Base-by-base conservation (phyloP, 2,797 vertebrate genomes). In the Rhyacichthys aspro region DNA sequence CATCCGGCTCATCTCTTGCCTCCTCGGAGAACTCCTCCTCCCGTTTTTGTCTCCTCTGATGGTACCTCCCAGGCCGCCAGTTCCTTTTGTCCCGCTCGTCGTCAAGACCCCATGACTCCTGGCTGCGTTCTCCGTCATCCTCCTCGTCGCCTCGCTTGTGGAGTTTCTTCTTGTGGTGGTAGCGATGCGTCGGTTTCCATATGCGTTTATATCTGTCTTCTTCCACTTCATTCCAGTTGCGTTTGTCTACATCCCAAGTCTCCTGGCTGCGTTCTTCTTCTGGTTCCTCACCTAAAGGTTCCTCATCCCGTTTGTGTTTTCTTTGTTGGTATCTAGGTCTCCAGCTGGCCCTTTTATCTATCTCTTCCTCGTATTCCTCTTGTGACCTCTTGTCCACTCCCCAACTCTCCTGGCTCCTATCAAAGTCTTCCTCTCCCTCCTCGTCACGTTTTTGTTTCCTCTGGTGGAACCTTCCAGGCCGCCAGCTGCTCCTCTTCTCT, bases 211-310 rank as follows among this genome's bases (percentile, higher is more conserved):
- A 55, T 62, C 83, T 85, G 3, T 93, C 90, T 5, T 77, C 82
- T 9, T 85, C 68, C 0, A 73, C 79, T 7, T 74, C 79, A 5
- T 72, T 32, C 0, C 19, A 59, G 1, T 67, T 33, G 57, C 76
- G 78, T 54, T 84, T 82, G 42, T 77, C 81, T 1, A 79, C 66
- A 34, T 75, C 45, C 70, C 81, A 92, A 12, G 52, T 80, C 63
- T 93, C 91, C 54, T 93, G 88, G 73, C 89, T 90, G 2, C 86
- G 86, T 6, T 88, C 86, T 5, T 85, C 76, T 0, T 87, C 87
- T 0, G 75, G 75, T 16, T 82, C 89, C 1, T 78, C 81, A 14
- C 74, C 87, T 14, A 72, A 38, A 36, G 60, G 19, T 36, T 84
- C 92, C 43, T 90, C 88, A 0, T 69, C 70, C 14, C 90, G 76